Evolutionary conservation across 2,888 invertebrate species (phyloP).

Genomic region (Drosophila nr. perissopoda): DNA sequence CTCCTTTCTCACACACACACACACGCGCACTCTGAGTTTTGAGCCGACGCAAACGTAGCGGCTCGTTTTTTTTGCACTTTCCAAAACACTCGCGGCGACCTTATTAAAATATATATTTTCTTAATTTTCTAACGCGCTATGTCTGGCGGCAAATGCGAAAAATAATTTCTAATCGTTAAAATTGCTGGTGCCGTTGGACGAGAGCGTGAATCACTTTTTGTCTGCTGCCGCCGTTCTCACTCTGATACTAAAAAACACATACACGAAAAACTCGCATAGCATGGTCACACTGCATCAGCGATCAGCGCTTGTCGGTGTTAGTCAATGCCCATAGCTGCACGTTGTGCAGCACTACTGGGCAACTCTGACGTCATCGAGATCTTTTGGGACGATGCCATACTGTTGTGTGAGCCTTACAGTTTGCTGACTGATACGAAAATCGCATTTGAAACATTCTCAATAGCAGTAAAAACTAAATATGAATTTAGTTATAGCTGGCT

Average conservation of each 20-base stretch:
- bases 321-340: background rate
- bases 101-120: conserved; percentile 25
- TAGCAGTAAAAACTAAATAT: background rate
- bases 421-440: conserved; percentile 17
- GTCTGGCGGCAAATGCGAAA: conserved; percentile 41
- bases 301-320: conserved; percentile 38
- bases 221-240: conserved; percentile 45
- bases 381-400: conserved; percentile 14
- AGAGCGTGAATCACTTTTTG: conserved; percentile 62
- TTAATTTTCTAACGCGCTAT: conserved; percentile 32
- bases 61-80: conserved; percentile 37
- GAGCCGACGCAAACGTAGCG: conserved; percentile 45
- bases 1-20: conserved; percentile 58
- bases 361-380: conserved; percentile 33
- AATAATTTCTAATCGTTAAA: conserved; percentile 38
- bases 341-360: conserved; percentile 17
- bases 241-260: conserved; percentile 33
- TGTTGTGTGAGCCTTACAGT: background rate
- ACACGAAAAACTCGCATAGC: background rate
- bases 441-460: background rate
- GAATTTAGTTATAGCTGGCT: background rate
- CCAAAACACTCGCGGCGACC: conserved; percentile 37
- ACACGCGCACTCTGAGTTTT: conserved; percentile 50
- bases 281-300: conserved; percentile 37
- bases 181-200: conserved; percentile 24